Evolutionary conservation across 2,888 invertebrate species (phyloP), one percentile per base, ranked within the genome.

Genomic region (Athripsodes cinereus): DNA sequence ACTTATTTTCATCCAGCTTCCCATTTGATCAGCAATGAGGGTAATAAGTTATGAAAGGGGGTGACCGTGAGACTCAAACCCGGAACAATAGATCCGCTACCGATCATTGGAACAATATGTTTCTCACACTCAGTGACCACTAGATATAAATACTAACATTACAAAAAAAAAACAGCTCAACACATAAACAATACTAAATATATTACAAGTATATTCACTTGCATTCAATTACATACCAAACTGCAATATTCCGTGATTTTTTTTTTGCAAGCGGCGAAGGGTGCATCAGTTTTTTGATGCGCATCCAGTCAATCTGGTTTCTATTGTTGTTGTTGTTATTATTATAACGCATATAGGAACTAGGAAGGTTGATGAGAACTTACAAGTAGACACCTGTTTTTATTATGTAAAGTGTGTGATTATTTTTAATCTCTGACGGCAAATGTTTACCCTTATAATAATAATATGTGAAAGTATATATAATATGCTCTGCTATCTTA

Each of bases 21-120:
- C 62, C 57, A 59, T 57, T 54, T 51, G 47, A 53, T 21, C n/a
- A n/a, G 10, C 19, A n/a, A 16, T 40, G 10, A 47, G 47, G 47
- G 21, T 20, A 21, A 20, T 18, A 47, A 47, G 47, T 47, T 21
- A 47, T 19, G 3, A 19, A 47, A 47, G 47, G 21, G 57, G 48
- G 52, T 44, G 51, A 44, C 59, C 62, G 62, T 62, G 62, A 57
- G 62, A 62, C 47, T 47, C 47, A 47, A 53, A 44, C 10, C 54
- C 26, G 57, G 58, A 57, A 62, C 62, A 62, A 62, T 62, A 20
- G 52, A 40, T 16, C 47, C 21, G 47, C 13, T 50, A 22, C 47
- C 19, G 48, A 55, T 54, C 22, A 44, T 35, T 34, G 55, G n/a
- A 22, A 20, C 56, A 19, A 46, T 52, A 20, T 18, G 26, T 52